Evolutionary conservation across 2,888 invertebrate genomes (phyloP).

Genomic region (Microplitis manilae): DNA sequence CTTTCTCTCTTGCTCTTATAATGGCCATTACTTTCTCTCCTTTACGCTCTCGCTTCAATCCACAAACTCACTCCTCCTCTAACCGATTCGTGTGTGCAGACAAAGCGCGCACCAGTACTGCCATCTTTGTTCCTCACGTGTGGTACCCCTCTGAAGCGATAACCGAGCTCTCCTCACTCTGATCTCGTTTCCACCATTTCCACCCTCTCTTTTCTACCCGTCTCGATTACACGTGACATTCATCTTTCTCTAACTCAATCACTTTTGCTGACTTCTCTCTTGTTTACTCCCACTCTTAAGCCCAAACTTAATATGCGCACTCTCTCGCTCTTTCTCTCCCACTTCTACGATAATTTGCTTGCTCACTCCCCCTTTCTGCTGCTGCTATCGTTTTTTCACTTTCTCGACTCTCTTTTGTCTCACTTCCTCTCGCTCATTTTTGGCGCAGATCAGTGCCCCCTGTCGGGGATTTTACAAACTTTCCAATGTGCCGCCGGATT

Average conservation of each 20-base stretch:
- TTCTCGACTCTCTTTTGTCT: slow-evolving; percentile 42
- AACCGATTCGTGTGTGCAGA: slow-evolving; percentile 51
- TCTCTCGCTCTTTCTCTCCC: slow-evolving; percentile 70
- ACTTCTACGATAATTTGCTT: slow-evolving; percentile 57
- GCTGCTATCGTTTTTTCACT: slow-evolving; percentile 30
- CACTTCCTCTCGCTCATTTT: slow-evolving; percentile 41
- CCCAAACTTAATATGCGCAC: slow-evolving; percentile 60
- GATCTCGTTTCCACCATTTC: slow-evolving; percentile 68
- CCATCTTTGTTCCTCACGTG: slow-evolving; percentile 60
- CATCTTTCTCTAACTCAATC: slow-evolving; percentile 65
- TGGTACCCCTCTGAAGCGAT: slow-evolving; percentile 57
- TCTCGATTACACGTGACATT: slow-evolving; percentile 46
- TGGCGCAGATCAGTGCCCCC: slow-evolving; percentile 62
- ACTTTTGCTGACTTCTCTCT: slow-evolving; percentile 43
- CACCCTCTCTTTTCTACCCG: slow-evolving; percentile 57
- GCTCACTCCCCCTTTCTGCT: slow-evolving; percentile 56
- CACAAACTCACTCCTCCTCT: slow-evolving; percentile 51
- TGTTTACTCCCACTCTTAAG: slow-evolving; percentile 34
- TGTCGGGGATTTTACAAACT: slow-evolving; percentile 65
- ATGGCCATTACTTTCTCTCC: slow-evolving; percentile 43
- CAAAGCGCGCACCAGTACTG: slow-evolving; percentile 57
- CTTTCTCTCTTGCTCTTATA: slow-evolving; percentile 52
- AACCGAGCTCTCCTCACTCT: slow-evolving; percentile 62
- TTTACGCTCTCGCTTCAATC: slow-evolving; percentile 44
- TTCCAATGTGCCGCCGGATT: slow-evolving; percentile 69